Evolutionary conservation across 2,888 invertebrate genomes (phyloP).

Genomic region (Adela reaumurella): DNA sequence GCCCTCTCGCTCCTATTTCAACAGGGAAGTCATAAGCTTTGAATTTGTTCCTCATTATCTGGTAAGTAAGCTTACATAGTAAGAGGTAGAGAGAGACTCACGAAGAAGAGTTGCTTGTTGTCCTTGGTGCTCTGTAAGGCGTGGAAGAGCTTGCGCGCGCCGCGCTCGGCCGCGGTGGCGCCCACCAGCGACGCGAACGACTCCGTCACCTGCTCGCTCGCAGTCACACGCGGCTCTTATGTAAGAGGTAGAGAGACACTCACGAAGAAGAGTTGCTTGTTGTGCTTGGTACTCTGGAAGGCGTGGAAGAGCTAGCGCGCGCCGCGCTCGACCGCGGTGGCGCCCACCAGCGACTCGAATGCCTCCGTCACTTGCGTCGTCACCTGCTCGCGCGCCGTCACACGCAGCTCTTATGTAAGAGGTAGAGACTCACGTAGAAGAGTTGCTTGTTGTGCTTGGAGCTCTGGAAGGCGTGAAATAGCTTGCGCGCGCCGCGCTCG

Average conservation of each 20-base stretch:
- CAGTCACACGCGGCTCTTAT: not conserved
- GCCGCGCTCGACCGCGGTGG: constrained; percentile 79
- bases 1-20: too few relatives aligned
- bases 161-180: constrained; percentile 72
- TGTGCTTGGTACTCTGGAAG: constrained; percentile 78
- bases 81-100: constrained; percentile 44
- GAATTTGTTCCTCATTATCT: too few relatives aligned
- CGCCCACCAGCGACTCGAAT: constrained; percentile 79
- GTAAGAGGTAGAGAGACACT: constrained; percentile 31
- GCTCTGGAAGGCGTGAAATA: too few relatives aligned
- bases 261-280: constrained; percentile 89
- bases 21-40: too few relatives aligned
- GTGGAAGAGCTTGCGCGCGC: constrained; percentile 82
- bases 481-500: too few relatives aligned
- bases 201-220: too few relatives aligned
- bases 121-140: constrained; percentile 79
- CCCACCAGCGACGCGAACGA: not conserved
- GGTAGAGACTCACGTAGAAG: too few relatives aligned
- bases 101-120: constrained; percentile 89
- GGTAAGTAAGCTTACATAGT: too few relatives aligned
- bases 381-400: constrained; percentile 65
- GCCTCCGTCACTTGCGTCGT: constrained; percentile 74
- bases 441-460: too few relatives aligned
- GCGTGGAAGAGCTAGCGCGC: constrained; percentile 83
- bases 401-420: constrained; percentile 59